Evolutionary conservation across 1,140 invertebrate genomes (phyloP).

Genomic region (Caenorhabditis tropicalis): DNA sequence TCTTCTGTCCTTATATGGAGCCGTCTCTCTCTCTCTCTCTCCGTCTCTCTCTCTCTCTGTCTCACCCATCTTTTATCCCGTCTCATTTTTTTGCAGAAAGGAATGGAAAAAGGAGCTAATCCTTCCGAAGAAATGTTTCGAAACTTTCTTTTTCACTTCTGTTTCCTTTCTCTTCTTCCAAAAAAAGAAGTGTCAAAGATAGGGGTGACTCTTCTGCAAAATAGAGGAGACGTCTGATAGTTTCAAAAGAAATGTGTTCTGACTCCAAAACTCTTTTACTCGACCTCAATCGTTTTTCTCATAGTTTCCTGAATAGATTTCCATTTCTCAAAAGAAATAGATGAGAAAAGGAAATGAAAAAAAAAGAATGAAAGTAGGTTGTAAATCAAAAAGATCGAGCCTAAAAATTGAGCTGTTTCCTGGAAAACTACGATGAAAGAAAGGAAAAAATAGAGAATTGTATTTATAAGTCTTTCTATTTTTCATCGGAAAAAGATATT

Average conservation of each 20-base stretch:
- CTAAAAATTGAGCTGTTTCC: neutral
- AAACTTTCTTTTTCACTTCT: conserved; percentile 1
- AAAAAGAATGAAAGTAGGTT: neutral
- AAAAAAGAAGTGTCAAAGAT: neutral
- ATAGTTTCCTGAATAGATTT: neutral
- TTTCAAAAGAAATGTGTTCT: conserved; percentile 7
- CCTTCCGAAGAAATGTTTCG: conserved; percentile 27
- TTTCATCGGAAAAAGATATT: too few relatives aligned
- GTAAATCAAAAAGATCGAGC: conserved; percentile 7
- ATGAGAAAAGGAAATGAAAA: neutral
- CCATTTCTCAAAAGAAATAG: neutral
- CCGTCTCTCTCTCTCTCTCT: neutral
- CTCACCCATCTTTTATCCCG: neutral
- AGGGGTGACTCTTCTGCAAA: neutral
- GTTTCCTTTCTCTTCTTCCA: neutral
- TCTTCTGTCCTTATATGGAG: neutral
- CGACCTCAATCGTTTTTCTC: neutral
- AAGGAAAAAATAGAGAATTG: neutral
- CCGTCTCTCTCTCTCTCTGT: neutral
- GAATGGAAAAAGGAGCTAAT: conserved; percentile 16
- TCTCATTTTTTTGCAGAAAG: neutral
- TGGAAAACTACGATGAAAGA: neutral
- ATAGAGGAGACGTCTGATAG: neutral
- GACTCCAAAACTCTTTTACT: too few relatives aligned
- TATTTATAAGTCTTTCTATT: too few relatives aligned